Conservation (phyloP, 2,113 vertebrate genomes). For the Rhinolophus sinicus region DNA sequence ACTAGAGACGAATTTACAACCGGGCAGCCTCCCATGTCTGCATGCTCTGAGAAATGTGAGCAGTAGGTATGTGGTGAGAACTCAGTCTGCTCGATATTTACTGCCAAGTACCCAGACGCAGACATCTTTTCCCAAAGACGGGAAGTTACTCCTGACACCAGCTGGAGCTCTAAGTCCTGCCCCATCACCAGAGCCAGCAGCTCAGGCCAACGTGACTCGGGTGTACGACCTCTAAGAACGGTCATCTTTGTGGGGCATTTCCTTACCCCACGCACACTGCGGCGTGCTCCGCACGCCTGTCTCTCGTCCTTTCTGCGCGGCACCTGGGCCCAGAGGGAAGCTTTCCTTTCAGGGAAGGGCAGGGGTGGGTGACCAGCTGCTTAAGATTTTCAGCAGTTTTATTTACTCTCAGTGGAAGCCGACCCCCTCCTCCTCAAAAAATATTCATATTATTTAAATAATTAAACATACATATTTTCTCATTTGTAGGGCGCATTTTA, state of each 20-base stretch:
- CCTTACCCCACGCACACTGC: no score
- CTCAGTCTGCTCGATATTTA: no score
- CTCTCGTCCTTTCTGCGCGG: rapidly evolving
- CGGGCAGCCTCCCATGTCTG: not conserved
- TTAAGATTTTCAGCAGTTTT: not conserved
- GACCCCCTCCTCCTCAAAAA: not conserved
- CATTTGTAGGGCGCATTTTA: not conserved
- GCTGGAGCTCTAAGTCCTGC: not conserved
- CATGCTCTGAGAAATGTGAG: rapidly evolving
- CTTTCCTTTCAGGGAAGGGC: not conserved
- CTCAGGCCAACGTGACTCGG: not conserved
- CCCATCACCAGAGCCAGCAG: not conserved
- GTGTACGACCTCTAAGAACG: not conserved
- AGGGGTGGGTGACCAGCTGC: not conserved
- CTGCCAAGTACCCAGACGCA: not conserved
- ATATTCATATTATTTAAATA: not conserved
- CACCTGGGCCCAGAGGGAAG: not conserved
- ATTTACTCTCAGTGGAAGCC: not conserved
- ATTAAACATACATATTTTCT: not conserved
- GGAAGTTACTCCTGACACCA: not conserved
- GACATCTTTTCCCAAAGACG: not conserved
- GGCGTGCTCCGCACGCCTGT: rapidly evolving
- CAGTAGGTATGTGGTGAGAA: rapidly evolving
- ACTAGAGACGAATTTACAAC: rapidly evolving
- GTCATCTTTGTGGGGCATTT: not conserved